Conservation (phyloP, 2,113 vertebrate species). For the Macquaria ambigua region DNA sequence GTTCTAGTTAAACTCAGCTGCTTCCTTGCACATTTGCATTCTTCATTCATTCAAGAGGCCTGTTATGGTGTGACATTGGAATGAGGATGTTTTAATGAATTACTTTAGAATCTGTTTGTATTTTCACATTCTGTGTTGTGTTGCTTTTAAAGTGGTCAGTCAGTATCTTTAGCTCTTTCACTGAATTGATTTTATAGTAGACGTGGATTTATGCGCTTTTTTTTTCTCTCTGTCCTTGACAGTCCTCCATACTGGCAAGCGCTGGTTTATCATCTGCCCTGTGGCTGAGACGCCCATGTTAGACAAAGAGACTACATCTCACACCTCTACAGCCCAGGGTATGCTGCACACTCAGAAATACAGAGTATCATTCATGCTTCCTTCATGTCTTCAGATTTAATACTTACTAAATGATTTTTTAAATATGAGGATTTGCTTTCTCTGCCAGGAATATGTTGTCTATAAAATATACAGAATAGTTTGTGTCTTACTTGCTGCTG, state of each 20-base stretch:
- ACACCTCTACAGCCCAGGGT: conserved; percentile 68
- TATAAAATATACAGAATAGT: background rate
- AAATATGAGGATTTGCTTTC: conserved; percentile 4
- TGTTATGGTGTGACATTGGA: background rate
- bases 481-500: conserved; percentile 20
- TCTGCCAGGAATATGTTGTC: background rate
- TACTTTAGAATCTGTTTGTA: background rate
- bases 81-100: background rate
- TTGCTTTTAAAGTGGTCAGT: background rate
- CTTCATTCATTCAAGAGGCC: conserved; percentile 2
- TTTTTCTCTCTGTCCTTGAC: conserved; percentile 58
- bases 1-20: background rate
- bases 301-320: conserved; percentile 71
- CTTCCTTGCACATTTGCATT: background rate
- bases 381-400: background rate
- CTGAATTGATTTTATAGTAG: conserved; percentile 15
- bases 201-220: conserved; percentile 19
- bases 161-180: background rate
- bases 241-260: conserved; percentile 97
- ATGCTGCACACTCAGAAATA: conserved; percentile 21
- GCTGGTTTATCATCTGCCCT: conserved; percentile 99
- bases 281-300: conserved; percentile 90
- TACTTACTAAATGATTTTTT: background rate
- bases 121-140: background rate
- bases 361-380: background rate